Conservation (phyloP, 2,113 vertebrate species). For the Hepsetus odoe region DNA sequence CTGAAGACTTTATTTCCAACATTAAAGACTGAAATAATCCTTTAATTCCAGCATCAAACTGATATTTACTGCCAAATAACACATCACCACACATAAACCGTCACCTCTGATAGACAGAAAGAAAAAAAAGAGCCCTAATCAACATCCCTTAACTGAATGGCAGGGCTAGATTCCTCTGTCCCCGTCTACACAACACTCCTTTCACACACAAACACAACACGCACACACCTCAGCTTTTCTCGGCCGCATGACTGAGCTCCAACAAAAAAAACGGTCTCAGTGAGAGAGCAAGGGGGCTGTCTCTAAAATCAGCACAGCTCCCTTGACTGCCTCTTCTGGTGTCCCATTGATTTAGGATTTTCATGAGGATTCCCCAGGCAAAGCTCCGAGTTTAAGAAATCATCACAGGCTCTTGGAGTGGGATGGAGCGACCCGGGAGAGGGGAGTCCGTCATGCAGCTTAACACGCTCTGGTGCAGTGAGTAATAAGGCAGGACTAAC, state of each 20-base stretch:
- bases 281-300: conserved; percentile 8
- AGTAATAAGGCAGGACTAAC: conserved; percentile 11
- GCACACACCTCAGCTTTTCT: conserved; percentile 27
- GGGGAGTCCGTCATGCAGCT: not conserved
- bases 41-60: too few relatives aligned
- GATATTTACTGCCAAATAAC: too few relatives aligned
- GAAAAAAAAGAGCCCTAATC: too few relatives aligned
- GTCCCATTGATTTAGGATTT: conserved; percentile 43
- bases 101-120: too few relatives aligned
- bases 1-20: too few relatives aligned
- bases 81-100: too few relatives aligned
- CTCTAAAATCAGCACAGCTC: conserved; percentile 32
- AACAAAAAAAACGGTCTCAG: conserved; percentile 5
- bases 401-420: conserved; percentile 11
- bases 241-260: conserved; percentile 32
- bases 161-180: too few relatives aligned
- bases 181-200: too few relatives aligned
- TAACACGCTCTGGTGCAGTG: not conserved
- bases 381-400: conserved; percentile 43
- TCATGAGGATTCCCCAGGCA: conserved; percentile 18
- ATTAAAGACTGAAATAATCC: too few relatives aligned
- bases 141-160: too few relatives aligned
- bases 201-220: not conserved
- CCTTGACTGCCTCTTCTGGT: conserved; percentile 17
- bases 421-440: not conserved